Conservation (phyloP, 2,113 vertebrate genomes). For the Chaetorhynchus papuensis region DNA sequence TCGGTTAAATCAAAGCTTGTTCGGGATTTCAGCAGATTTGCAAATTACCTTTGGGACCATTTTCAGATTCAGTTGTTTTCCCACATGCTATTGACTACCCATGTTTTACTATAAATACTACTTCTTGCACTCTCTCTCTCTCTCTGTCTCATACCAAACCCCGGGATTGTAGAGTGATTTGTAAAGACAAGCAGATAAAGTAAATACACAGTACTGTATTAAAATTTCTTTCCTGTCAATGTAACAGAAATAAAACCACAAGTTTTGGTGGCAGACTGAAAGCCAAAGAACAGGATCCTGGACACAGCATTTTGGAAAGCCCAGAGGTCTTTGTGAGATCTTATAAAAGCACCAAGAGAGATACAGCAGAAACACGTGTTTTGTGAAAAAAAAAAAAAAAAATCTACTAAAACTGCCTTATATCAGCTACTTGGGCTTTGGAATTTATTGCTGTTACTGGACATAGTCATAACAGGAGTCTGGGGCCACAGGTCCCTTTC, state of each 20-base stretch:
- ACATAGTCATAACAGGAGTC: neutral
- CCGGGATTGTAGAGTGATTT: constrained; percentile 52
- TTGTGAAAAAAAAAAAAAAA: neutral
- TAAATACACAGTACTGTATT: constrained; percentile 22
- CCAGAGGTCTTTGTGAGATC: neutral
- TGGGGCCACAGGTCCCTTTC: neutral
- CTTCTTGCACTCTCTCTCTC: neutral
- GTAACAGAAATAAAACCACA: neutral
- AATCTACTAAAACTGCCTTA: neutral
- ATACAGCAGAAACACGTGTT: neutral
- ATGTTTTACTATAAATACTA: constrained; percentile 62
- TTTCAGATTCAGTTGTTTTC: constrained; percentile 74
- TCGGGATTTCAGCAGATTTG: constrained; percentile 92
- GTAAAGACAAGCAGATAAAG: constrained; percentile 53
- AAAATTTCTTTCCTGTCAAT: constrained; percentile 34
- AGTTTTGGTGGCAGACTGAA: neutral
- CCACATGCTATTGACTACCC: constrained; percentile 65
- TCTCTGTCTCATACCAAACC: neutral
- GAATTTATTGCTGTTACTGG: neutral
- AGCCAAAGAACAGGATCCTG: neutral
- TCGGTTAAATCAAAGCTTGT: constrained; percentile 93
- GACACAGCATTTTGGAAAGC: neutral
- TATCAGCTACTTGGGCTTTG: neutral
- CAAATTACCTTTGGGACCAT: constrained; percentile 89
- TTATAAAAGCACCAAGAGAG: neutral